Evolutionary conservation across 2,888 invertebrate genomes (phyloP).

Genomic region (Ischnura elegans): DNA sequence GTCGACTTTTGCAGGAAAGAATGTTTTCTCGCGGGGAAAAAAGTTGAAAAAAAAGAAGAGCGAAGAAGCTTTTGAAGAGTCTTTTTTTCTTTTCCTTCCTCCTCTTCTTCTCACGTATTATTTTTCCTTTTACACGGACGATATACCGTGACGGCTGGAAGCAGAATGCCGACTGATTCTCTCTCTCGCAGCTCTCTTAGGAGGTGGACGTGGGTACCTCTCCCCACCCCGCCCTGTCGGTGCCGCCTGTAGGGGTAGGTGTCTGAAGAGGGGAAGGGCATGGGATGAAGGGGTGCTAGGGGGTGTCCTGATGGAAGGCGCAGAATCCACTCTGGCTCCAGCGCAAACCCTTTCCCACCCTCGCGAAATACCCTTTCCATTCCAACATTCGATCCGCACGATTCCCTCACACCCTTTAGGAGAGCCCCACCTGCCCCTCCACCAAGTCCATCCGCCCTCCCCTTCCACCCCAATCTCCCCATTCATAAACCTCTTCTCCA

Average conservation of each 20-base stretch:
- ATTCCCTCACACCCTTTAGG: neutral
- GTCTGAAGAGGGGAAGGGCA: neutral
- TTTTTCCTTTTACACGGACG: too few relatives aligned
- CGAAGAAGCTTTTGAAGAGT: too few relatives aligned
- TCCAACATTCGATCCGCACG: neutral
- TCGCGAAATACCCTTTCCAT: neutral
- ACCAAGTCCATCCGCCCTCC: neutral
- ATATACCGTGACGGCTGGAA: neutral
- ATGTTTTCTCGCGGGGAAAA: too few relatives aligned
- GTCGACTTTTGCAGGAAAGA: too few relatives aligned
- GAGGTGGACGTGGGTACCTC: neutral
- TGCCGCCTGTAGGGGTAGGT: neutral
- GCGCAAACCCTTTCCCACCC: neutral
- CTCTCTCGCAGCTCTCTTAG: neutral
- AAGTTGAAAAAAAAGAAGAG: too few relatives aligned
- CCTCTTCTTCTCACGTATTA: too few relatives aligned
- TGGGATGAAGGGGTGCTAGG: neutral
- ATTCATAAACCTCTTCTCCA: neutral
- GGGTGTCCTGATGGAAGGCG: neutral
- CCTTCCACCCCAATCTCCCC: neutral
- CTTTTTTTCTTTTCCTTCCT: too few relatives aligned
- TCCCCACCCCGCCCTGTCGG: neutral
- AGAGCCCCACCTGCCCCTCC: neutral
- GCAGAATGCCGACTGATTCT: conserved; percentile 5
- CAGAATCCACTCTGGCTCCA: conserved; percentile 23